Percentiles rank a stretch among this genome's conserved stretches.
These are phyloP conservation scores for Danio rerio DNA, from an alignment of 2,113 vertebrate species.

Conservation along the genomic window GRCz12tu NC_133190.1:32898501-32899000, in stretches of 20 bases:
- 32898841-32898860: neutral
- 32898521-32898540: no score
- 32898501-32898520: no score
- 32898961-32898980: neutral
- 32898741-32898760: constrained; percentile 3
- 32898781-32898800: constrained; percentile 14
- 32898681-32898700: neutral
- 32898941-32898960: constrained; percentile 52
- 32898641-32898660: neutral
- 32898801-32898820: constrained; percentile 29
- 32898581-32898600: no score
- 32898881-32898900: constrained; percentile 30
- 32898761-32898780: constrained; percentile 3
- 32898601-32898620: neutral
- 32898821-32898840: neutral
- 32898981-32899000: constrained; percentile 7
- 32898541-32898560: no score
- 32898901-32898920: constrained; percentile 10
- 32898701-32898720: neutral
- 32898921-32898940: constrained; percentile 50
- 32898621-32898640: neutral
- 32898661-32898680: neutral
- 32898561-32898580: no score
- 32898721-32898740: constrained; percentile 2
- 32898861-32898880: constrained; percentile 50